Conservation (phyloP, 2,888 invertebrate species). For the Drosophila rubida region DNA sequence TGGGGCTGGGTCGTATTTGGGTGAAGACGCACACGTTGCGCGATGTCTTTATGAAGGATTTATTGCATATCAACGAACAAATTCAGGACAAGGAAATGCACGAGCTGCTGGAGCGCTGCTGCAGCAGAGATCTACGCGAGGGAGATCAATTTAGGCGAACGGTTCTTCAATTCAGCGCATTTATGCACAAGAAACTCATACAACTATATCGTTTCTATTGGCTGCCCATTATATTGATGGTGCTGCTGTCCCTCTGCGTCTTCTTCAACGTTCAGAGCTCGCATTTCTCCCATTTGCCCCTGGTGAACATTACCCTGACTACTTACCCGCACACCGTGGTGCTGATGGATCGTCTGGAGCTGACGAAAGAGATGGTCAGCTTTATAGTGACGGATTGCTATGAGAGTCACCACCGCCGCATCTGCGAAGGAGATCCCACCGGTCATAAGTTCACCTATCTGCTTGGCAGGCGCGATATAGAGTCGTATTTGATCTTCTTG, state of each 20-base stretch:
- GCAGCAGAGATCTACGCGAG: neutral
- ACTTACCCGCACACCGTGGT: slow-evolving; percentile 1
- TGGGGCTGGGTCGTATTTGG: slow-evolving; percentile 4
- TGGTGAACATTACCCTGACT: neutral
- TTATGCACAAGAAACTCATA: neutral
- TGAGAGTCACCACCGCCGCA: neutral
- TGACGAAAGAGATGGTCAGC: neutral
- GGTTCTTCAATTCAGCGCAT: neutral
- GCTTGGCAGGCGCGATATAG: slow-evolving; percentile 14
- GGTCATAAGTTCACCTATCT: neutral
- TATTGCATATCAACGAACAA: neutral
- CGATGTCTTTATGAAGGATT: slow-evolving; percentile 12
- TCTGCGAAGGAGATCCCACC: neutral
- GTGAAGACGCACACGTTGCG: slow-evolving; percentile 4
- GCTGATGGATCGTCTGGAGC: neutral
- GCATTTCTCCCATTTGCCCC: slow-evolving; percentile 2
- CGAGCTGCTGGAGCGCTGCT: neutral
- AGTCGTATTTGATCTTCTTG: slow-evolving; percentile 5
- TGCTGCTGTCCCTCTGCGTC: neutral
- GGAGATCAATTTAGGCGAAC: neutral
- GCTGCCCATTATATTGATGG: neutral
- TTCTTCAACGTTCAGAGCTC: slow-evolving; percentile 5
- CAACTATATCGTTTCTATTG: neutral
- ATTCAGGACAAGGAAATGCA: neutral
- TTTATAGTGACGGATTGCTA: neutral